Evolutionary conservation across 2,888 invertebrate species (phyloP).

Genomic region (Caenorhabditis uteleia): DNA sequence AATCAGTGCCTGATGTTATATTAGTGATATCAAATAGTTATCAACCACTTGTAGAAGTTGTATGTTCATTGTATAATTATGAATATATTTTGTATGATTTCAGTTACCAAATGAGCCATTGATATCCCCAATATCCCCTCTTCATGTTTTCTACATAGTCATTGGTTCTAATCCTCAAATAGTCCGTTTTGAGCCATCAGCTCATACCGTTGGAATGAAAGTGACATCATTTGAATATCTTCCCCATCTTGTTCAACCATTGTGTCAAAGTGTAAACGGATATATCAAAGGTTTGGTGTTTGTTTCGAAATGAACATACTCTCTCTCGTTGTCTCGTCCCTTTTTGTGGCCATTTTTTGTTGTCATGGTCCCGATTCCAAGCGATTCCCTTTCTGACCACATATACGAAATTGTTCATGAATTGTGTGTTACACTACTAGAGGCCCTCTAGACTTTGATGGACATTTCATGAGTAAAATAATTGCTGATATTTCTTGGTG

Average conservation of each 20-base stretch:
- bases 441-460: background rate
- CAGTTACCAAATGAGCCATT: conserved; percentile 52
- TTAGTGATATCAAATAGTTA: conserved; percentile 55
- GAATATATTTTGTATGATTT: background rate
- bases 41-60: conserved; percentile 55
- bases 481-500: conserved; percentile 65
- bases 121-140: conserved; percentile 62
- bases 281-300: conserved; percentile 42
- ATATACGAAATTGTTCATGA: conserved; percentile 19
- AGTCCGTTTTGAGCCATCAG: conserved; percentile 49
- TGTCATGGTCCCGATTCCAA: conserved; percentile 1
- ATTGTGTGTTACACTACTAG: background rate
- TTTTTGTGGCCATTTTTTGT: conserved; percentile 13
- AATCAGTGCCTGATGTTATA: conserved; percentile 56
- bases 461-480: conserved; percentile 35
- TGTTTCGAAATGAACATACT: background rate
- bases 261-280: conserved; percentile 59
- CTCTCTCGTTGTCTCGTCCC: background rate
- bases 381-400: background rate
- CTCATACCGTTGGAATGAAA: conserved; percentile 51
- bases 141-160: conserved; percentile 62
- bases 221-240: conserved; percentile 58
- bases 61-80: conserved; percentile 9
- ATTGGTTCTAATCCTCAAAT: conserved; percentile 39
- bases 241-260: conserved; percentile 49